phyloP scores from a whole-genome alignment of 2,888 invertebrate genomes.

The Ornithoptera alexandrae region DNA sequence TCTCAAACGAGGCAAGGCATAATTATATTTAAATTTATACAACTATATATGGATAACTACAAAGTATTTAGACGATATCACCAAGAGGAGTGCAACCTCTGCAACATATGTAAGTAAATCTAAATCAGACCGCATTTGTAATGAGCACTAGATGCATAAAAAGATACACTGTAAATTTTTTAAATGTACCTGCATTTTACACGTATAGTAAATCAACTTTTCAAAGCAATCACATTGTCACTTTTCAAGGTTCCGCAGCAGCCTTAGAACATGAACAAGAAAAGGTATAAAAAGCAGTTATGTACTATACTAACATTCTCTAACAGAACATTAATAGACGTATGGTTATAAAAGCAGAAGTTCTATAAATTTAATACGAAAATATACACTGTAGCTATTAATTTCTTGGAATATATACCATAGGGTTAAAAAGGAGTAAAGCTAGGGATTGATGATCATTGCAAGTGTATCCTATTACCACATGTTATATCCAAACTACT shows the following conservation, averaged over 20 bases:
- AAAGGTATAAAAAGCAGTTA: no score
- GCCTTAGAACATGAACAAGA: neutral
- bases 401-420: no score
- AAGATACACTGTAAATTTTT: constrained; percentile 10
- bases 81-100: constrained; percentile 11
- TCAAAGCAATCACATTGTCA: constrained; percentile 2
- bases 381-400: no score
- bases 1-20: constrained; percentile 8
- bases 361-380: no score
- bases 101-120: constrained; percentile 3
- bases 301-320: no score
- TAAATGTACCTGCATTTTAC: constrained; percentile 13
- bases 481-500: no score
- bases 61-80: constrained; percentile 2
- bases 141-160: constrained; percentile 3
- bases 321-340: no score
- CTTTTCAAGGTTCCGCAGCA: constrained; percentile 9
- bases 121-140: constrained; percentile 8
- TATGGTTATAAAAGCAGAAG: no score
- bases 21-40: constrained; percentile 16
- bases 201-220: constrained; percentile 27
- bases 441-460: no score
- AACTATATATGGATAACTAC: constrained; percentile 22
- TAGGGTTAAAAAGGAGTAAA: no score
- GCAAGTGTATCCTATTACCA: no score